A percentile compares a stretch with the other conserved stretches of the same genome.
phyloP scores from a whole-genome alignment of 2,888 invertebrate genomes.

The Sabatieria punctata region DNA sequence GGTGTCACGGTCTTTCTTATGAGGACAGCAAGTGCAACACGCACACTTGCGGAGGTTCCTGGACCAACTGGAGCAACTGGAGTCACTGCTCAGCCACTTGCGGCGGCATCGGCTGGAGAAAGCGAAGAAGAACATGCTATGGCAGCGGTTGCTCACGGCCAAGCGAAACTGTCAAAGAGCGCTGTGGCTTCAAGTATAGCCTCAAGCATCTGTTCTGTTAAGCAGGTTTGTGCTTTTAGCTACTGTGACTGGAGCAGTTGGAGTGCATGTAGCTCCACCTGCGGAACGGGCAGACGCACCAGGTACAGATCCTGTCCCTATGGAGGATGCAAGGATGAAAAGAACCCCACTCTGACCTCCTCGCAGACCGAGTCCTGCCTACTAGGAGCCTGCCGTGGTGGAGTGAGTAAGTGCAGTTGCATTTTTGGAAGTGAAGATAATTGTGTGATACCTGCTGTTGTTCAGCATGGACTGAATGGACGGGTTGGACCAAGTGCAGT shows the following conservation, averaged over 20 bases:
- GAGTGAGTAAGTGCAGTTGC: background rate
- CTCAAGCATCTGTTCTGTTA: too few relatives aligned
- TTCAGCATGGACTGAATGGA: constrained; percentile 24
- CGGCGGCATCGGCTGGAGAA: constrained; percentile 22
- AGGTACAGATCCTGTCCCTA: background rate
- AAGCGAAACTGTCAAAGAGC: background rate
- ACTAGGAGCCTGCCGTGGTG: background rate
- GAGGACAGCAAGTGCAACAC: too few relatives aligned
- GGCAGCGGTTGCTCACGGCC: background rate
- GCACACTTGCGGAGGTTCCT: background rate
- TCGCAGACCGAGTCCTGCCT: background rate
- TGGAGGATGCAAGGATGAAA: background rate
- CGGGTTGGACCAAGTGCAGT: constrained; percentile 4
- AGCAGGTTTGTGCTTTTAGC: background rate
- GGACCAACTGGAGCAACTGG: constrained; percentile 7
- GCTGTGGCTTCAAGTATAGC: background rate
- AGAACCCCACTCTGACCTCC: background rate
- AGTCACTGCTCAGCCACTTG: constrained; percentile 13
- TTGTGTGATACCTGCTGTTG: constrained; percentile 2
- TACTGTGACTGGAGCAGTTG: constrained; percentile 18
- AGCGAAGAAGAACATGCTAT: constrained; percentile 23
- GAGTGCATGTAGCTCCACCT: constrained; percentile 21
- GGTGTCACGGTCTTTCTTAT: too few relatives aligned
- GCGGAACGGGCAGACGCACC: constrained; percentile 20
- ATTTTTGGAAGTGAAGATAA: background rate